Base-by-base conservation (phyloP, 2,888 invertebrate species). In the Mactromeris polynyma region DNA sequence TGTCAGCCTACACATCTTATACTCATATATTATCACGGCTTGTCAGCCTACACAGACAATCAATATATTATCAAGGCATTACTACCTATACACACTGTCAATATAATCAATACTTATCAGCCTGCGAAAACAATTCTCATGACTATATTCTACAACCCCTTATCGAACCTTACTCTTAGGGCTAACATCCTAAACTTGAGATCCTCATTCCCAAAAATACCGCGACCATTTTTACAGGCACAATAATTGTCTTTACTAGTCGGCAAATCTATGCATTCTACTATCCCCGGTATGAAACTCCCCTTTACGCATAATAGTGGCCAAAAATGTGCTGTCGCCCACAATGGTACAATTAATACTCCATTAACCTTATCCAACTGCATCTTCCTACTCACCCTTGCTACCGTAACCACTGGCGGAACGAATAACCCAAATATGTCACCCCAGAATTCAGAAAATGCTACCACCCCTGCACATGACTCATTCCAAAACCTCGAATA, bases 401-500 rank as follows among this genome's bases (percentile, higher is more conserved):
- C 14, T 3, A 86, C 21, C n/a, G 11, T 64, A 69, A 42, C 21
- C 0, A 83, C 38, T 9, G 86, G 88, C 2, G 90, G 90, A 14
- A 90, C 84, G 83, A 88, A 88, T 26, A 90, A 42, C 4, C 87
- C 88, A 38, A 51, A 31, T 33, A 64, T 36, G 2, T 58, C 46
- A 42, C 81, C 85, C 89, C 84, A 89, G 79, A 19, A 77, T 38
- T 78, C 84, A 4, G 90, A 19, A 87, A 89, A 90, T 38, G 90
- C 87, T 33, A 83, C 85, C 0, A 90, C 83, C 4, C 85, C 87
- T 26, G 40, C 17, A 21, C 73, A 83, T 33, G 40, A 33, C 1
- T 86, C 83, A 84, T 90, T 88, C 90, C 90, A 90, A 81, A 87
- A 90, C 42, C 83, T 79, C 2, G 90, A 88, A 83, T 88, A 88